These are phyloP conservation scores for Pontoporia blainvillei DNA, from an alignment of 2,113 vertebrate genomes.

Conservation along the genomic window DNA sequence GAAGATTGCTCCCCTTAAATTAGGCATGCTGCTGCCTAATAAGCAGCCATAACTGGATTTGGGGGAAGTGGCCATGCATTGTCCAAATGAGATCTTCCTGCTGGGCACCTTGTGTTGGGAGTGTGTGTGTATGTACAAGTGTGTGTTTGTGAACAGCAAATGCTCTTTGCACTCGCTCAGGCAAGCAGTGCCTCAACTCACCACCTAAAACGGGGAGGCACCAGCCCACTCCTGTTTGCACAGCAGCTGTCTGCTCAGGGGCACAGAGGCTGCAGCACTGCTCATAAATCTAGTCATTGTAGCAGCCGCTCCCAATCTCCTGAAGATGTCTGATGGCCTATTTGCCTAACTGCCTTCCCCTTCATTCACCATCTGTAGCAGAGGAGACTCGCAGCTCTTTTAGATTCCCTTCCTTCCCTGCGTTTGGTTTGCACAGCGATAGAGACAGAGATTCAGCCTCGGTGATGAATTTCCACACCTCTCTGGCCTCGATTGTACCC, in stretches of 20 bases:
- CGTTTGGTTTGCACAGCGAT: not conserved
- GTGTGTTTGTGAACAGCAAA: not conserved
- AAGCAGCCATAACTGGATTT: slow-evolving; percentile 19
- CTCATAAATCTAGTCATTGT: not conserved
- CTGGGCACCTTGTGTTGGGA: rapidly evolving
- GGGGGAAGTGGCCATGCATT: not conserved
- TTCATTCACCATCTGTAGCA: slow-evolving; percentile 8
- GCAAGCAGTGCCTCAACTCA: not conserved
- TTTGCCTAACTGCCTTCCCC: slow-evolving; percentile 29
- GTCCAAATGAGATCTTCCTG: not conserved
- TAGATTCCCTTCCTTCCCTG: not conserved
- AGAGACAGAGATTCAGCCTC: not conserved
- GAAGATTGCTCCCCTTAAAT: slow-evolving; percentile 27
- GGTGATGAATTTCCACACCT: not conserved
- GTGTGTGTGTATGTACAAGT: too few relatives aligned
- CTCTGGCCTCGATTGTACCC: not conserved
- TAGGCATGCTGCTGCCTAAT: slow-evolving; percentile 16
- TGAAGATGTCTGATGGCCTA: not conserved
- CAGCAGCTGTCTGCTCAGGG: not conserved
- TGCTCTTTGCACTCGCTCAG: not conserved
- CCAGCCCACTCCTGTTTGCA: not conserved
- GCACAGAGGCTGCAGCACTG: not conserved
- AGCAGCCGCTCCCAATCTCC: not conserved
- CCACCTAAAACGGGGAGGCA: not conserved
- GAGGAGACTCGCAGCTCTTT: not conserved